Percentiles rank a stretch among this genome's conserved stretches.
Evolutionary conservation across 2,888 invertebrate species (phyloP).

Genomic region (Melipona beecheii): DNA sequence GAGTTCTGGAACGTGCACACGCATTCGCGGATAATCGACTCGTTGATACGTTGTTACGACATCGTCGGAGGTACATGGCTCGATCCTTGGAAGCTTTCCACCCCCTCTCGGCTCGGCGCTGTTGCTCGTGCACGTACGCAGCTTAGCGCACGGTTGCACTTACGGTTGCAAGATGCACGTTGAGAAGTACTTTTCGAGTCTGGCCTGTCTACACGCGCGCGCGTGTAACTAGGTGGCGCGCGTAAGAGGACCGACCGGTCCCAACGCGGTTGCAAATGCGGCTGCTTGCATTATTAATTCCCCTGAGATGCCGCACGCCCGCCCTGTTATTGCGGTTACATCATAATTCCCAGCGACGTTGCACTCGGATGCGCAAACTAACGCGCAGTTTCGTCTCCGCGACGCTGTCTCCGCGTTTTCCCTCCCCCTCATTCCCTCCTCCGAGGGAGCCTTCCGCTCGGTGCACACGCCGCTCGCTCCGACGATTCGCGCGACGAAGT

Average conservation of each 20-base stretch:
- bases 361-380: conserved; percentile 38
- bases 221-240: background rate
- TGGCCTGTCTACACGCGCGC: background rate
- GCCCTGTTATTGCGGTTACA: conserved; percentile 49
- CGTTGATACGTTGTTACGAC: conserved; percentile 55
- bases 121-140: conserved; percentile 47
- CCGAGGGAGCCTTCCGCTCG: too few relatives aligned
- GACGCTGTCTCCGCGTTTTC: conserved; percentile 5
- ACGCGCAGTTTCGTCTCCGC: conserved; percentile 31
- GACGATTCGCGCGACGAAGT: background rate
- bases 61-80: conserved; percentile 28
- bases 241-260: conserved; percentile 12
- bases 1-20: background rate
- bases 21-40: conserved; percentile 59
- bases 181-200: conserved; percentile 63
- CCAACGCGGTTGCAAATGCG: conserved; percentile 28
- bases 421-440: too few relatives aligned
- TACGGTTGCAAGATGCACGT: conserved; percentile 58
- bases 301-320: conserved; percentile 32
- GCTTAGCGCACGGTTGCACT: conserved; percentile 55
- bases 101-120: background rate
- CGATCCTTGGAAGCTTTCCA: conserved; percentile 39
- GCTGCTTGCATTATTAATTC: conserved; percentile 64
- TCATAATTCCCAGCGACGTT: conserved; percentile 49
- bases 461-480: background rate